Percentiles rank a stretch among this genome's conserved stretches.
These are phyloP conservation scores for Psilopsiagon aurifrons DNA, from an alignment of 2,113 vertebrate genomes.

Conservation along the genomic window DNA sequence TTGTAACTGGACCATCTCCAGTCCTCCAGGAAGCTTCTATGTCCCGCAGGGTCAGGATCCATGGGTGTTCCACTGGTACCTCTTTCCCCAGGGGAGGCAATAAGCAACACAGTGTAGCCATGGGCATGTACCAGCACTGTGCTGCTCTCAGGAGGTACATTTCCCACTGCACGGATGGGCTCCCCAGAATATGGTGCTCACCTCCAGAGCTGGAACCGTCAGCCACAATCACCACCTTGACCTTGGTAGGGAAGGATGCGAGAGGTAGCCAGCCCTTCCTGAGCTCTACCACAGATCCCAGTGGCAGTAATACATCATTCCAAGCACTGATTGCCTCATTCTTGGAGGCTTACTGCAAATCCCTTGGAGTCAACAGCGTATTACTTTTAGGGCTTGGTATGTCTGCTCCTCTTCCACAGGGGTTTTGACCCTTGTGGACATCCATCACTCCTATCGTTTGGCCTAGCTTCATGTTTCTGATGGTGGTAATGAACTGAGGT, in stretches of 20 bases:
- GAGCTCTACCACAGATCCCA: background rate
- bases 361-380: background rate
- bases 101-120: background rate
- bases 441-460: background rate
- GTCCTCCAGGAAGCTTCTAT: background rate
- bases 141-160: fast-evolving
- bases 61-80: background rate
- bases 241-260: background rate
- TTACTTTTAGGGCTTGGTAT: background rate
- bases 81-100: background rate
- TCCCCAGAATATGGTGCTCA: background rate
- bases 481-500: background rate
- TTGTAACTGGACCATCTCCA: background rate
- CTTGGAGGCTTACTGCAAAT: background rate
- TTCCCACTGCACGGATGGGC: background rate
- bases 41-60: background rate
- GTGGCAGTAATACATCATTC: background rate
- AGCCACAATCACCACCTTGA: background rate
- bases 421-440: background rate
- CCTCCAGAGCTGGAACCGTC: background rate
- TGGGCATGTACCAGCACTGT: background rate
- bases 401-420: background rate
- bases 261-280: background rate
- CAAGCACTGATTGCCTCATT: background rate
- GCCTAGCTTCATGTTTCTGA: background rate